A percentile compares a stretch with the other conserved stretches of the same genome.
phyloP scores from a whole-genome alignment of 2,797 vertebrate genomes.

The Bovichtus variegatus region DNA sequence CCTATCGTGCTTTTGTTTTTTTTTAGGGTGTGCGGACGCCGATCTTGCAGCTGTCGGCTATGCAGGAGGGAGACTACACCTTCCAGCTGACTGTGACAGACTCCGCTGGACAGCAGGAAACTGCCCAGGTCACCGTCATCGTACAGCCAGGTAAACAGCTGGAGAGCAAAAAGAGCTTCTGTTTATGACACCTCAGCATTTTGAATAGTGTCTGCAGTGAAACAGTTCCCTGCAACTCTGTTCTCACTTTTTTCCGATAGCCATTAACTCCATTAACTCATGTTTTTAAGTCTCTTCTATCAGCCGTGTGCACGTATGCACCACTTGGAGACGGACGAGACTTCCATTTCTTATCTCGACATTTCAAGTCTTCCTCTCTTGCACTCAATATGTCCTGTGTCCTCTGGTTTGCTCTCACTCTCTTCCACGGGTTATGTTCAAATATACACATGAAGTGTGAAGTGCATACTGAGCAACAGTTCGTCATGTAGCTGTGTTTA shows the following conservation, averaged over 20 bases:
- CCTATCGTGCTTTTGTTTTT: not conserved
- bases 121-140: slow-evolving; percentile 94
- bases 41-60: slow-evolving; percentile 93
- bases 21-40: slow-evolving; percentile 93
- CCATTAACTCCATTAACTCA: not conserved
- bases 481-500: not conserved
- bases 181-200: not conserved
- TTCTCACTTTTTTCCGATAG: not conserved
- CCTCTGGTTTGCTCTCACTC: slow-evolving; percentile 2
- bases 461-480: not conserved
- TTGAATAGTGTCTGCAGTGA: not conserved
- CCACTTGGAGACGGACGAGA: not conserved
- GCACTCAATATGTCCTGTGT: not conserved
- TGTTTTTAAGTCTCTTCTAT: not conserved
- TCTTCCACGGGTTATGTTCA: not conserved
- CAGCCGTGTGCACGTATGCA: not conserved
- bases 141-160: slow-evolving; percentile 92
- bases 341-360: not conserved
- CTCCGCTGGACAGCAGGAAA: slow-evolving; percentile 94
- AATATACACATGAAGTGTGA: slow-evolving; percentile 11
- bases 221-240: not conserved
- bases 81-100: slow-evolving; percentile 97
- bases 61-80: slow-evolving; percentile 98
- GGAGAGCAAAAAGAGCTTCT: not conserved
- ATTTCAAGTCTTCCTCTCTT: not conserved